Base-by-base conservation (phyloP, 2,113 vertebrate genomes). In the Ascaphus truei region DNA sequence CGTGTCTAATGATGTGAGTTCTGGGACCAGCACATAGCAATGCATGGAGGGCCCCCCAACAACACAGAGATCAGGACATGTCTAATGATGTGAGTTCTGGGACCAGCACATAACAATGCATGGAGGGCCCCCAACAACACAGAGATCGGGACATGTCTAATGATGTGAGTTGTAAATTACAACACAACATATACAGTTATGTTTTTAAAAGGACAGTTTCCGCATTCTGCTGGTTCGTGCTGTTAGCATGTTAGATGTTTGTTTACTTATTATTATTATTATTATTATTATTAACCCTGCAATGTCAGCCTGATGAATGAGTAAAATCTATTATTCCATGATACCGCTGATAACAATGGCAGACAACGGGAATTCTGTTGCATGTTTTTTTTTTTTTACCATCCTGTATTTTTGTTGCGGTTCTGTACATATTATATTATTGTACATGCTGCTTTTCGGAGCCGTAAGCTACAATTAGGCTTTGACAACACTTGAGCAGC, bases 391-490 rank as follows among this genome's bases (percentile, higher is more conserved):
- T n/a, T n/a, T 27, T 62, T 12, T 5, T 15, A 45, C n/a, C 29
- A 22, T 10, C 45, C 34, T 3, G 13, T 31, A 31, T 18, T 31
- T 26, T 9, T 47, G 52, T 55, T 43, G 64, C 31, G 16, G 37
- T 67, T 67, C 29, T 67, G 27, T 47, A 33, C 39, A 20, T 55
- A 31, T 55, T 52, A 15, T 11, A n/a, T 15, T 55, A 27, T 55
- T 13, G 26, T 29, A 67, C 52, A 34, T 34, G 29, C 26, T 57
- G 29, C 52, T 57, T 67, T 56, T 43, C n/a, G n/a, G 20, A 67
- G 43, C 26, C 52, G 22, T 57, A 57, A 57, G 36, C 37, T 67
- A 39, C 64, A 67, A 57, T 67, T 67, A 67, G 10, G 27, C 41
- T 45, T 26, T 57, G 64, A 67, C 52, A 57, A 67, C 52, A 57